A percentile compares a stretch with the other conserved stretches of the same genome.
These are phyloP conservation scores for Malacosoma neustria DNA, from an alignment of 2,888 invertebrate genomes.

Conservation along the genomic window DNA sequence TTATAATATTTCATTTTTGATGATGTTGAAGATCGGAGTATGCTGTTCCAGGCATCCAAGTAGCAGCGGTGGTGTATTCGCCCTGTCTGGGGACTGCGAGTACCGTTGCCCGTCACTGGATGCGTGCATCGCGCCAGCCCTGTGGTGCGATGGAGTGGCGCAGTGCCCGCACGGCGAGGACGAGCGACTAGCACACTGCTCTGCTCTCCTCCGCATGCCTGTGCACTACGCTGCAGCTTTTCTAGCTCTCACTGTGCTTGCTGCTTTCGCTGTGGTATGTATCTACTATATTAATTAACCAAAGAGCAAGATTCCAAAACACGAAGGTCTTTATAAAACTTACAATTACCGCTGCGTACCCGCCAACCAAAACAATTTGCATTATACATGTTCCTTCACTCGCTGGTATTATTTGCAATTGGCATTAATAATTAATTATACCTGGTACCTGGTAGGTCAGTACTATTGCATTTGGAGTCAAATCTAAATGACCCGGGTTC, in stretches of 20 bases:
- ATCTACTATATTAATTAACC: background rate
- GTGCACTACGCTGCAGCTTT: slow-evolving; percentile 80
- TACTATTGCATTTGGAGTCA: too few relatives aligned
- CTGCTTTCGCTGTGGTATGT: slow-evolving; percentile 69
- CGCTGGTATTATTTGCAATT: too few relatives aligned
- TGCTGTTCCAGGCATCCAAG: slow-evolving; percentile 65
- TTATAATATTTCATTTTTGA: too few relatives aligned
- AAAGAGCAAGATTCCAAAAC: too few relatives aligned
- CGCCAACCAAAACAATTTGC: too few relatives aligned
- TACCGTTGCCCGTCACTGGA: slow-evolving; percentile 86
- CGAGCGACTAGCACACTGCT: slow-evolving; percentile 87
- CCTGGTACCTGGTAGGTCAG: too few relatives aligned
- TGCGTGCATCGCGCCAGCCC: slow-evolving; percentile 84
- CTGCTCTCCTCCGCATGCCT: slow-evolving; percentile 83
- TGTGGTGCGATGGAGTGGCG: slow-evolving; percentile 86
- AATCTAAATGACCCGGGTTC: too few relatives aligned
- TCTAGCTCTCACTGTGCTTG: slow-evolving; percentile 62
- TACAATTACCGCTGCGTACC: too few relatives aligned
- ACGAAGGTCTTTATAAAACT: too few relatives aligned
- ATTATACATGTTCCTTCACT: too few relatives aligned
- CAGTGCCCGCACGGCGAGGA: slow-evolving; percentile 89
- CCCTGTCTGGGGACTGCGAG: slow-evolving; percentile 81
- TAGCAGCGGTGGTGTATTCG: slow-evolving; percentile 68
- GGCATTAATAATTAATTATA: too few relatives aligned
- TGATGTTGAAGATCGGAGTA: too few relatives aligned